A percentile compares a stretch with the other conserved stretches of the same genome.
Evolutionary conservation across 2,888 invertebrate species (phyloP).

Genomic region (Caradrina clavipalpis): DNA sequence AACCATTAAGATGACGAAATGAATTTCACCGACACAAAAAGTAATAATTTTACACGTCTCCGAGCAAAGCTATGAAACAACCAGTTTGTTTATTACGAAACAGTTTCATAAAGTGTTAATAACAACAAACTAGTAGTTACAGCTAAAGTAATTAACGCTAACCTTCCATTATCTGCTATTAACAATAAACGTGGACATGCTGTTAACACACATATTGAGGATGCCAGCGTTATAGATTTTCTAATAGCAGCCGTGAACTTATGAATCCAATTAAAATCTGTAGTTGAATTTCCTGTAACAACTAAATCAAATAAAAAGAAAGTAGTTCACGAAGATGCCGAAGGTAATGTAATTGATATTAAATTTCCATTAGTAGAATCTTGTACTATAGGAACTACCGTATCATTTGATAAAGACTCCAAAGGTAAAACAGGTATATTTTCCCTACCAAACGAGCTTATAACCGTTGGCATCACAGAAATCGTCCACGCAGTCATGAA

Average conservation of each 20-base stretch:
- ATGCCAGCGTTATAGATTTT: conserved; percentile 46
- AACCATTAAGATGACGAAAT: conserved; percentile 57
- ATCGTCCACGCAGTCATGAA: conserved; percentile 73
- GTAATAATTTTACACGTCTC: conserved; percentile 50
- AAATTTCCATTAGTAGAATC: neutral
- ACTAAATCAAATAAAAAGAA: conserved; percentile 29
- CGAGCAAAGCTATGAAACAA: conserved; percentile 44
- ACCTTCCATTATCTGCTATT: conserved; percentile 77
- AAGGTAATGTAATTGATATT: conserved; percentile 15
- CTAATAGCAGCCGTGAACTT: conserved; percentile 39
- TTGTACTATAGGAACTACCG: neutral
- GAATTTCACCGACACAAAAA: conserved; percentile 58
- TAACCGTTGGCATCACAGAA: conserved; percentile 58
- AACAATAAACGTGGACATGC: conserved; percentile 74
- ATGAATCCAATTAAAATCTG: conserved; percentile 36
- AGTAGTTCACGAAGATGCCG: conserved; percentile 28
- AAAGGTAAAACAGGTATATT: conserved; percentile 19
- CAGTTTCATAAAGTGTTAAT: conserved; percentile 77
- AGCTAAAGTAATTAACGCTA: conserved; percentile 77
- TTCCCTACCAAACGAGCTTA: conserved; percentile 6
- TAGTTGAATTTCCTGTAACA: conserved; percentile 38
- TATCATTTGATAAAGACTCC: neutral
- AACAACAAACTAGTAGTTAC: conserved; percentile 74
- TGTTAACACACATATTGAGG: conserved; percentile 51
- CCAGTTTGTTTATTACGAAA: conserved; percentile 68